Conservation (phyloP, 2,888 invertebrate species). For the Argyresthia albistria region DNA sequence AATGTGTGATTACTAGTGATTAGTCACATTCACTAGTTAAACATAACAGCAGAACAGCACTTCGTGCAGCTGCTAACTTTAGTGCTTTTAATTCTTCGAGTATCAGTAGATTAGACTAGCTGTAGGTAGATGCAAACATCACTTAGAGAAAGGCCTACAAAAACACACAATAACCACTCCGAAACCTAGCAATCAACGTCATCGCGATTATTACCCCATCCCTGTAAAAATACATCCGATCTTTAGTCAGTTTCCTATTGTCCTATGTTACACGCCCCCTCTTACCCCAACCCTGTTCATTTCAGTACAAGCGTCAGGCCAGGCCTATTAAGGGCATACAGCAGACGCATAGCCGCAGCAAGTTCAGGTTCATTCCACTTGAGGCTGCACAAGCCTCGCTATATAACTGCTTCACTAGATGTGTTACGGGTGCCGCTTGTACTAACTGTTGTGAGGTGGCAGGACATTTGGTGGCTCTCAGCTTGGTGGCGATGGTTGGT, state of each 20-base stretch:
- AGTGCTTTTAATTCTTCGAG: too few relatives aligned
- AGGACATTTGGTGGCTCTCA: not conserved
- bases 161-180: too few relatives aligned
- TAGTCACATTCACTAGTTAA: too few relatives aligned
- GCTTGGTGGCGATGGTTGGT: too few relatives aligned
- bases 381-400: constrained; percentile 24
- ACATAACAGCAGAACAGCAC: too few relatives aligned
- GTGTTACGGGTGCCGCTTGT: constrained; percentile 44
- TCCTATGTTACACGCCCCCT: constrained; percentile 3
- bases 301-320: constrained; percentile 69
- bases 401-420: constrained; percentile 25
- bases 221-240: not conserved
- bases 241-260: not conserved
- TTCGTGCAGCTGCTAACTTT: too few relatives aligned
- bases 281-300: constrained; percentile 40
- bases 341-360: not conserved
- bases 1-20: too few relatives aligned
- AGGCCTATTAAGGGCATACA: constrained; percentile 45
- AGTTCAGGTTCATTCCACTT: constrained; percentile 50
- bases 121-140: too few relatives aligned
- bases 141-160: too few relatives aligned
- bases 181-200: too few relatives aligned
- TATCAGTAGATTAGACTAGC: too few relatives aligned
- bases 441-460: constrained; percentile 28
- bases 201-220: too few relatives aligned